A percentile compares a stretch with the other conserved stretches of the same genome.
Conservation (phyloP, 2,888 invertebrate genomes). For the Griposia aprilina region DNA sequence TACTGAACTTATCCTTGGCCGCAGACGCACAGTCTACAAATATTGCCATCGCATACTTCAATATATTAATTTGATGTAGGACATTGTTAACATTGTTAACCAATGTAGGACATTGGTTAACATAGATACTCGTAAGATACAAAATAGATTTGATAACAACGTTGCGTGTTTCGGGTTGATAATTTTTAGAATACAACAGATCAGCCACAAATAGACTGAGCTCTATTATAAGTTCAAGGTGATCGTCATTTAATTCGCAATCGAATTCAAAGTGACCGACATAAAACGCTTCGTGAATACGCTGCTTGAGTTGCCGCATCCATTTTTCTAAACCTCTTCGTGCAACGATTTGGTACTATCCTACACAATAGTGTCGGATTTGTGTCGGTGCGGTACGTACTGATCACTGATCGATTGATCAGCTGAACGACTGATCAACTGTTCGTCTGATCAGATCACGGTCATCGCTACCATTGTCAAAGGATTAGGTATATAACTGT, state of each 20-base stretch:
- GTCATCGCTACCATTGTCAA: slow-evolving; percentile 51
- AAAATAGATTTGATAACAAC: neutral
- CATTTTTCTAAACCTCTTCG: neutral
- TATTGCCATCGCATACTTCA: neutral
- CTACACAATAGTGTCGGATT: slow-evolving; percentile 59
- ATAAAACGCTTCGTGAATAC: neutral
- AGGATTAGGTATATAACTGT: slow-evolving; percentile 36
- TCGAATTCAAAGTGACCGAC: neutral
- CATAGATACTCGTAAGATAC: neutral
- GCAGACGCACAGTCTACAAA: neutral
- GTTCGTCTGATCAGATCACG: slow-evolving; percentile 54
- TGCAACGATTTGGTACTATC: neutral
- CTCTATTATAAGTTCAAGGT: neutral
- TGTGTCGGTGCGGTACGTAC: slow-evolving; percentile 49
- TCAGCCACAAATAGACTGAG: neutral
- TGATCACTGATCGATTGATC: slow-evolving; percentile 50
- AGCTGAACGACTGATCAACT: slow-evolving; percentile 36
- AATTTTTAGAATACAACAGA: neutral
- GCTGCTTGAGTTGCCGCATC: slow-evolving; percentile 37
- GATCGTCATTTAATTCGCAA: neutral
- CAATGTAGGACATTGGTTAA: too few relatives aligned
- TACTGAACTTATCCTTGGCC: neutral
- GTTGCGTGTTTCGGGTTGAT: neutral
- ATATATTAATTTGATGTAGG: neutral
- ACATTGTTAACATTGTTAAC: too few relatives aligned